These are phyloP conservation scores for Prolemur simus DNA, from an alignment of 2,113 vertebrate species.

Conservation along the genomic window DNA sequence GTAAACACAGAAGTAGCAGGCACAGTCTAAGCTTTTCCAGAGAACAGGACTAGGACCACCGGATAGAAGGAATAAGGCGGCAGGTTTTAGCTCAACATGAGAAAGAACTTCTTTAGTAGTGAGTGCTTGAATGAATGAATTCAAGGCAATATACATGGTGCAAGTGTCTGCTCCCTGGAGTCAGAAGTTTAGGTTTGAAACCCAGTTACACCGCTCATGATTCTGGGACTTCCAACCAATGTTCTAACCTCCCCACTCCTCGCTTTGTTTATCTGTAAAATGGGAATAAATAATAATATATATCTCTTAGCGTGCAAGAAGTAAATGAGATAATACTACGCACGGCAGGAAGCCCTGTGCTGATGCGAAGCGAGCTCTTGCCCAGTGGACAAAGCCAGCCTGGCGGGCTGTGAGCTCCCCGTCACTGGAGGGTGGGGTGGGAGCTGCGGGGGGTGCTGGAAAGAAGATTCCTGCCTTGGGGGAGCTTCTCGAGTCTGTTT, in stretches of 20 bases:
- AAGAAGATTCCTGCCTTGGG: background rate
- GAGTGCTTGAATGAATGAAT: background rate
- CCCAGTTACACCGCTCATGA: background rate
- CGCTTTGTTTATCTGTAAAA: background rate
- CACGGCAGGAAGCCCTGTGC: background rate
- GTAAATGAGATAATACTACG: background rate
- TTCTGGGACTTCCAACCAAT: background rate
- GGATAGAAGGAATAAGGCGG: background rate
- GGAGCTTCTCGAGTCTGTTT: background rate
- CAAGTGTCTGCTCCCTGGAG: background rate
- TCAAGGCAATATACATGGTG: background rate
- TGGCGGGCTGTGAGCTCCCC: rapidly evolving
- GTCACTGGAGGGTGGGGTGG: rapidly evolving
- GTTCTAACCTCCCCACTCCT: background rate
- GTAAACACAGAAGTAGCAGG: background rate
- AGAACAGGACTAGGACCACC: background rate
- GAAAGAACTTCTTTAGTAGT: background rate
- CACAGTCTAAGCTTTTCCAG: background rate
- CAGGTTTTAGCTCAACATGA: background rate
- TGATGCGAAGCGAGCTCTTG: background rate
- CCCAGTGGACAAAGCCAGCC: background rate
- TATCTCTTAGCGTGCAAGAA: background rate
- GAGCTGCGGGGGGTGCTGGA: too few relatives aligned
- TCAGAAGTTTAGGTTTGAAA: background rate
- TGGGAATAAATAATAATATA: background rate